Evolutionary conservation across 2,888 invertebrate genomes (phyloP).

Genomic region (Ornithoptera priamus): DNA sequence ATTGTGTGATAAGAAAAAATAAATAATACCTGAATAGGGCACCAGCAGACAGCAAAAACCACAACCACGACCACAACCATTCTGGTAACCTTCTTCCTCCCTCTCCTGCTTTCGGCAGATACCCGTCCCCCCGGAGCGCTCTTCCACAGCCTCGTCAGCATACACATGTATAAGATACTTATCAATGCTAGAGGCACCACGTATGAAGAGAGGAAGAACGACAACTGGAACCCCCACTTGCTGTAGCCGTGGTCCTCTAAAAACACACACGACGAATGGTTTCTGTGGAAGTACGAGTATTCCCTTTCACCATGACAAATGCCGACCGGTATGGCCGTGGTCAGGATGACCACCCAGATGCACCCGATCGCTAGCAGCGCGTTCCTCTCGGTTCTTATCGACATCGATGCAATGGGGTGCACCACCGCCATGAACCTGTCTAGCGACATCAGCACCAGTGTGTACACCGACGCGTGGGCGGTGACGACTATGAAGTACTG

Average conservation of each 20-base stretch:
- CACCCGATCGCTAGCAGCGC: conserved; percentile 88
- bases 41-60: conserved; percentile 96
- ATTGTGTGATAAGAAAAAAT: neutral
- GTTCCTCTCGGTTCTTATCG: conserved; percentile 89
- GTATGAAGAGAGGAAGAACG: conserved; percentile 93
- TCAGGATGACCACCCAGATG: conserved; percentile 90
- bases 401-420: conserved; percentile 93
- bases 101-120: conserved; percentile 89
- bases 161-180: conserved; percentile 92
- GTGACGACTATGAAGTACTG: conserved; percentile 96
- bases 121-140: conserved; percentile 89
- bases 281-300: conserved; percentile 82
- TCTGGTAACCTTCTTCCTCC: conserved; percentile 93
- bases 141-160: conserved; percentile 93
- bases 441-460: conserved; percentile 94
- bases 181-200: conserved; percentile 92
- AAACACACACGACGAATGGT: conserved; percentile 85
- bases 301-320: conserved; percentile 87
- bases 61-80: conserved; percentile 95
- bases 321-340: conserved; percentile 88
- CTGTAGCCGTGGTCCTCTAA: conserved; percentile 82
- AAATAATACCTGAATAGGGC: conserved; percentile 90
- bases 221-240: conserved; percentile 84
- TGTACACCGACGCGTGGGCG: conserved; percentile 96
- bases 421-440: conserved; percentile 96